Evolutionary conservation across 2,797 vertebrate species (phyloP), one percentile per base, ranked within the genome.

Genomic region (Bradypodion ventrale): DNA sequence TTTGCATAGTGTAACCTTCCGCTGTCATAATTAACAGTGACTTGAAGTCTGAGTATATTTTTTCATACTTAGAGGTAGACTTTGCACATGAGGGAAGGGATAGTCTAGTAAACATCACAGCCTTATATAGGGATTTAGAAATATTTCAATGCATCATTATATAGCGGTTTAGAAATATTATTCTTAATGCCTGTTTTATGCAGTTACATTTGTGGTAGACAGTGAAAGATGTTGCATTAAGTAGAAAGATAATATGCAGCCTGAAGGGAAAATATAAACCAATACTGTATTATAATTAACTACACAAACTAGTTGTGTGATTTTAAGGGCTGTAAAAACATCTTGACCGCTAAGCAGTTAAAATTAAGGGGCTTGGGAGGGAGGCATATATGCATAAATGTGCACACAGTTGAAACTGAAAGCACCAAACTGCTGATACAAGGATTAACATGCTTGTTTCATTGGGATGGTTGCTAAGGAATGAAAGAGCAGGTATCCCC

Each of bases 381-480:
- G n/a, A 86, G 76, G 77, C 27, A 59, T 37, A 13, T 42, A 56
- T 44, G 10, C 35, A 68, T 27, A 66, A 23, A 46, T 37, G 60
- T 74, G 49, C 25, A 32, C 37, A 83, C 75, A 37, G 82, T 69
- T 56, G 27, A 4, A 0, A 1, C 72, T 80, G 79, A 89, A 89
- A 87, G 69, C 37, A 27, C 81, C 95, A 91, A 93, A 92, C 89
- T 94, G 93, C 81, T 87, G 90, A 89, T 83, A 84, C 87, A 91
- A 89, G 91, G 90, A 92, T 46, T 85, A 70, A 40, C 87, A 86
- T 92, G 89, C 87, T 86, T 94, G 84, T 87, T 94, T 95, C 94
- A 94, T 94, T 94, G 92, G 83, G 85, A 70, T 85, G 84, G 93
- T 95, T 95, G 93, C 94, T 96, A 94, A 90, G 92, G 80, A 91